Conservation (phyloP, 2,113 vertebrate species). For the Cyprinodon tularosa region DNA sequence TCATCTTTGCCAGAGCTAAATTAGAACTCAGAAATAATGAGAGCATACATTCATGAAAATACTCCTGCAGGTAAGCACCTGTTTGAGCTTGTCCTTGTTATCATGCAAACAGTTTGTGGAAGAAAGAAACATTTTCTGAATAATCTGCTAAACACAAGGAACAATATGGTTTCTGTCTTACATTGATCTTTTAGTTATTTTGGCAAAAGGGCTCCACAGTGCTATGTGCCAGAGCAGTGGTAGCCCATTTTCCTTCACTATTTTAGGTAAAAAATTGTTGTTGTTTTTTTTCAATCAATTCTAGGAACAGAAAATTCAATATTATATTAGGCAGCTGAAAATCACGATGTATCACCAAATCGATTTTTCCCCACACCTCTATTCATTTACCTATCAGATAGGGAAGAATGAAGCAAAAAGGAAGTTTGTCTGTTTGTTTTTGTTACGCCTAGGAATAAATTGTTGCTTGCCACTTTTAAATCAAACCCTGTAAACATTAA, state of each 20-base stretch:
- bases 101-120: constrained; percentile 45
- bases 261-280: no score
- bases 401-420: neutral
- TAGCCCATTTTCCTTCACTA: no score
- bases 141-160: constrained; percentile 45
- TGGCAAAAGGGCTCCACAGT: no score
- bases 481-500: no score
- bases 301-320: no score
- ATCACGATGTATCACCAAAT: no score
- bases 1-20: constrained; percentile 10
- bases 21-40: neutral
- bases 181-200: neutral
- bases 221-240: no score
- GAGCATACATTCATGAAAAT: neutral
- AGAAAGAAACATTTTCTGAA: constrained; percentile 33
- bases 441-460: neutral
- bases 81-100: constrained; percentile 37
- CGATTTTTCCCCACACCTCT: no score
- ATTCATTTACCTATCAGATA: no score
- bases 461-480: neutral
- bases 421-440: neutral
- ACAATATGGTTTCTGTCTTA: neutral
- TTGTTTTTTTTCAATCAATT: no score
- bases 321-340: no score
- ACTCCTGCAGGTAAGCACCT: constrained; percentile 8